A percentile compares a stretch with the other conserved stretches of the same genome.
Conservation (phyloP, 2,113 vertebrate genomes). For the Trematomus loennbergii region DNA sequence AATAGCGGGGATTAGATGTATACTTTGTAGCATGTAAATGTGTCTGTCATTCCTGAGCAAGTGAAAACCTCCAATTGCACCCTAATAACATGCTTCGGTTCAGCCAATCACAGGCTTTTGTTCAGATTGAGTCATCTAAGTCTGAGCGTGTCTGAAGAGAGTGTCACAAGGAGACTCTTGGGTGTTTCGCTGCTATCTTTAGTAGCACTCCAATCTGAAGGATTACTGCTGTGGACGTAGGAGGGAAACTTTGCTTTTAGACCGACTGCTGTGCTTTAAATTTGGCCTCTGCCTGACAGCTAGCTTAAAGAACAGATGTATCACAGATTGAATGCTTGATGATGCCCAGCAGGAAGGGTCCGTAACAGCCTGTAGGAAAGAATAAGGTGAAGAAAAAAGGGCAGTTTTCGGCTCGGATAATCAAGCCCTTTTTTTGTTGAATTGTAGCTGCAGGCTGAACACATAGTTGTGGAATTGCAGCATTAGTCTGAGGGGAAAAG, state of each 20-base stretch:
- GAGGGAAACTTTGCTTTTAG: conserved; percentile 60
- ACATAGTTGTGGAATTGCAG: conserved; percentile 42
- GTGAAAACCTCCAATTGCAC: conserved; percentile 72
- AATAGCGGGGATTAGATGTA: conserved; percentile 78
- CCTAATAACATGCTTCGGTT: conserved; percentile 76
- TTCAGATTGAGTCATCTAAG: conserved; percentile 78
- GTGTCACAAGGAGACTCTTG: conserved; percentile 71
- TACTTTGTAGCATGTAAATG: conserved; percentile 78
- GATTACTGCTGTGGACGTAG: conserved; percentile 63
- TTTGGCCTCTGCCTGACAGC: conserved; percentile 49
- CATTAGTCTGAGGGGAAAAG: conserved; percentile 36
- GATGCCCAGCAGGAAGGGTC: conserved; percentile 20
- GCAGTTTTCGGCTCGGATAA: conserved; percentile 6
- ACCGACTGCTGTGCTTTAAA: conserved; percentile 67
- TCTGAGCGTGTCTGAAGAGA: conserved; percentile 69
- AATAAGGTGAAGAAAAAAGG: not conserved
- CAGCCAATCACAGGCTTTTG: conserved; percentile 77
- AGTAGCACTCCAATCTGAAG: conserved; percentile 70
- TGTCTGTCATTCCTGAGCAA: conserved; percentile 66
- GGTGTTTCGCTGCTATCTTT: conserved; percentile 72
- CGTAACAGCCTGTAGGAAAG: conserved; percentile 5
- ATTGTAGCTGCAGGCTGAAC: conserved; percentile 33
- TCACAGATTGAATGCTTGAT: conserved; percentile 27
- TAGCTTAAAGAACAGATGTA: conserved; percentile 33
- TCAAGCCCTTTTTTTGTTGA: conserved; percentile 5